Base-by-base conservation (phyloP, 2,888 invertebrate species). In the Volucella zonaria region DNA sequence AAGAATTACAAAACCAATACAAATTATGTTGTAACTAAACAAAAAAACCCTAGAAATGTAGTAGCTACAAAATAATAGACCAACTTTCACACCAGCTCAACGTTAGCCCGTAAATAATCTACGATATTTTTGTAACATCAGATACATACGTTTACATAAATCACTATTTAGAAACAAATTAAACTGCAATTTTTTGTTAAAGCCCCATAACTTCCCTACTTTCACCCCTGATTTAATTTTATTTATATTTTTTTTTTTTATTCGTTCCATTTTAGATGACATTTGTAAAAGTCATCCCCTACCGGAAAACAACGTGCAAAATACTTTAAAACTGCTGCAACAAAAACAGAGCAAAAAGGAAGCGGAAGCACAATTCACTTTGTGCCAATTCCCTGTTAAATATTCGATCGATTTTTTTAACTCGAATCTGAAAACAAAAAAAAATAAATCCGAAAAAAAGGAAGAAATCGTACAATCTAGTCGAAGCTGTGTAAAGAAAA, bases 231-330 rank as follows among this genome's bases (percentile, higher is more conserved):
- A 31, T 43, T n/a, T 38, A 43, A 9, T 6, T 66, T 11, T 56
- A 10, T 52, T 14, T 12, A 8, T 23, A 23, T 23, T 12, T n/a
- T 47, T 23, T 12, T n/a, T 47, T 9, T 40, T 43, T 64, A 54
- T 61, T 62, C 38, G 38, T 47, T 64, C 23, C 43, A 52, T 64
- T 51, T 43, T 59, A 59, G n/a, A 52, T 73, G 79, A 61, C 52
- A 67, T 74, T 58, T 70, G 47, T 66, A 70, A 79, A 83, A 79
- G 68, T 54, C 79, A 79, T 70, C 68, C 47, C 68, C 40, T 59
- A 74, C 64, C 82, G 79, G 82, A 79, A 82, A 79, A 82, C 79
- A 82, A 79, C 79, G 67, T 74, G 62, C 56, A 78, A 81, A 82
- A 74, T 62, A 56, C 67, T 78, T 62, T 78, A 40, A 47, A 61